Base-by-base conservation (phyloP, 2,888 invertebrate genomes). In the Tenthredo mesomela region DNA sequence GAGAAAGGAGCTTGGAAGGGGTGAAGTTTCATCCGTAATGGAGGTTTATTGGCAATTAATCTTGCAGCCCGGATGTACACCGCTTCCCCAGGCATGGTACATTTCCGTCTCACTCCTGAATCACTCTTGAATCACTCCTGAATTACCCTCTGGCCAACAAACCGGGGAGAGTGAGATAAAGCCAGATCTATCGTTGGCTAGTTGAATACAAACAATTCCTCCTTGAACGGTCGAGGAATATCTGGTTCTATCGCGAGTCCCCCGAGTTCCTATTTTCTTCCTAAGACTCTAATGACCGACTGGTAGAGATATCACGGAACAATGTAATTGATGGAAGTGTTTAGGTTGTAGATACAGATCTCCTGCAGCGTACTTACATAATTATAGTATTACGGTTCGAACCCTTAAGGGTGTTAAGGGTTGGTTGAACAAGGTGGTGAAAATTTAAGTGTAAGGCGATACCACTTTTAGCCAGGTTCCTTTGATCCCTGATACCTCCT, bases 31-130 rank as follows among this genome's bases (percentile, higher is more conserved):
- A 43, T 54, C 70, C 10, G 50, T 85, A 75, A 85, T 21, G 87
- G 87, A 88, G 88, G 88, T 89, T 90, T 89, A 90, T 90, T 90
- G 90, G 89, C 89, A 90, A 90, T 90, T 90, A 90, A 89, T 90
- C 88, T 90, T 89, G 87, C 84, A 84, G 86, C 85, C 89, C 90
- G 90, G 90, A 90, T 88, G 89, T 80, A 87, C 33, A 86, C 87
- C 89, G 89, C 89, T 90, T 88, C 90, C 88, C 86, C 87, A 88
- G 87, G 87, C 88, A 88, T 88, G 89, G 88, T 89, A 89, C 89
- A 89, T 88, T 89, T 90, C 88, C 89, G 89, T 86, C 87, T 89
- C 89, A 87, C 73, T 86, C 86, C 86, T 71, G 82, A 82, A 82
- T 65, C 40, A 67, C 82, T 82, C 82, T 40, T 54, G 77, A 50